Percentiles rank a stretch among this genome's conserved stretches.
Conservation (phyloP, 2,888 invertebrate genomes). For the Yponomeuta plumbellus region DNA sequence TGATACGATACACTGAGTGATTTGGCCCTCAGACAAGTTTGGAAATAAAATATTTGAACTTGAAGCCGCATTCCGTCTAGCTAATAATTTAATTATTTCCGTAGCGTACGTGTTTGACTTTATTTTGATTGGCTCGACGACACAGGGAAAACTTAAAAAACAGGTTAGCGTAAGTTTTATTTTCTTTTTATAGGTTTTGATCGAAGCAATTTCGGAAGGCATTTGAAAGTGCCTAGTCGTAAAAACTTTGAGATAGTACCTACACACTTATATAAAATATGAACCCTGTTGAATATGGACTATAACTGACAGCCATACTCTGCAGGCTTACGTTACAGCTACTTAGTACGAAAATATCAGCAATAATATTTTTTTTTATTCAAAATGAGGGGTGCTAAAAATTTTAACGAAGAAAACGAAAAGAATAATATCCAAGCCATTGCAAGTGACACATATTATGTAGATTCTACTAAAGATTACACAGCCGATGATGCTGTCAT, state of each 20-base stretch:
- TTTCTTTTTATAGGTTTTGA: slow-evolving; percentile 4
- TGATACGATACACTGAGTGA: slow-evolving; percentile 42
- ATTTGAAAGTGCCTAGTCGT: slow-evolving; percentile 7
- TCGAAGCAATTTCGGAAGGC: background rate
- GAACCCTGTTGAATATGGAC: too few species aligned
- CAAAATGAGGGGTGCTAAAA: background rate
- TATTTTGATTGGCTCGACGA: slow-evolving; percentile 4
- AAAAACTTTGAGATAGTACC: slow-evolving; percentile 5
- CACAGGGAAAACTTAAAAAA: background rate
- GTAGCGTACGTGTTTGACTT: slow-evolving; percentile 27
- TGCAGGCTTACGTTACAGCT: background rate
- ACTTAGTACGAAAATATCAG: background rate
- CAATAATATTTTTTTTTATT: background rate
- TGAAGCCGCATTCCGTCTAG: slow-evolving; percentile 32
- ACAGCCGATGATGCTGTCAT: slow-evolving; percentile 4
- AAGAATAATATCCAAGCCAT: background rate
- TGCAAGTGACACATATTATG: background rate
- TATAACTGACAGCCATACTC: too few species aligned
- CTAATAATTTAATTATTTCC: slow-evolving; percentile 47
- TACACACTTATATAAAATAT: background rate
- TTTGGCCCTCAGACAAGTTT: slow-evolving; percentile 24
- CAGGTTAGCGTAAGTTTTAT: slow-evolving; percentile 4
- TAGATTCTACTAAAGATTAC: background rate
- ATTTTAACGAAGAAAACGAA: too few species aligned
- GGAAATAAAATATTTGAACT: slow-evolving; percentile 1